phyloP scores from a whole-genome alignment of 1,140 invertebrate genomes.

The Heliconius congener region DNA sequence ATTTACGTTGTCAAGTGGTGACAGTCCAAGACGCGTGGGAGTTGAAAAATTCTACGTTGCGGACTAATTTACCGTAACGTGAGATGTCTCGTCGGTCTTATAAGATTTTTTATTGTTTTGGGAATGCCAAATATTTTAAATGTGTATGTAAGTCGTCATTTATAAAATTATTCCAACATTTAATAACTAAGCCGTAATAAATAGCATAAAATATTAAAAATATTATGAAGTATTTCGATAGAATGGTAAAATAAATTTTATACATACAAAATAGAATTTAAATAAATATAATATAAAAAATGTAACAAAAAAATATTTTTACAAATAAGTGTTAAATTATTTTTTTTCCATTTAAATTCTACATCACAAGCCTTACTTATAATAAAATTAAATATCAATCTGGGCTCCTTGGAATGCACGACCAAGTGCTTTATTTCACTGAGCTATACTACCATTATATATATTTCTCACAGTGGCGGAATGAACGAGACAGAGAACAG shows the following conservation, averaged over 20 bases:
- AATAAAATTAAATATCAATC: conserved; percentile 5
- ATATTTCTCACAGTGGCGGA: background rate
- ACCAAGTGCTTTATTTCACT: background rate
- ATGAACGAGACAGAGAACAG: background rate
- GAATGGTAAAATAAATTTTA: background rate
- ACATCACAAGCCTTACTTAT: conserved; percentile 23
- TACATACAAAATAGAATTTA: background rate
- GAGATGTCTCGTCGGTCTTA: background rate
- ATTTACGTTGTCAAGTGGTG: conserved; percentile 29
- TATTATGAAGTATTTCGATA: too few relatives aligned
- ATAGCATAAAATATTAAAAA: too few relatives aligned
- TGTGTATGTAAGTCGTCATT: background rate
- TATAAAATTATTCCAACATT: too few relatives aligned
- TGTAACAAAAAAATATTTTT: background rate
- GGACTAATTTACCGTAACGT: conserved; percentile 9
- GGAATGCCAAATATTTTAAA: conserved; percentile 3
- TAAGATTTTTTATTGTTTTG: background rate
- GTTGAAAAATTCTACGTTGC: conserved; percentile 17
- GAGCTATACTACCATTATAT: background rate
- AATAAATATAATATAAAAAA: background rate
- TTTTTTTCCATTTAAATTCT: conserved; percentile 21
- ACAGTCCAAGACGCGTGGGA: conserved; percentile 31
- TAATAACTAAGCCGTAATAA: background rate
- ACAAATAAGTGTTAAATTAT: background rate
- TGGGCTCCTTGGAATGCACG: background rate